These are phyloP conservation scores for Nannospalax galili DNA, from an alignment of 2,113 vertebrate genomes.

Conservation along the genomic window DNA sequence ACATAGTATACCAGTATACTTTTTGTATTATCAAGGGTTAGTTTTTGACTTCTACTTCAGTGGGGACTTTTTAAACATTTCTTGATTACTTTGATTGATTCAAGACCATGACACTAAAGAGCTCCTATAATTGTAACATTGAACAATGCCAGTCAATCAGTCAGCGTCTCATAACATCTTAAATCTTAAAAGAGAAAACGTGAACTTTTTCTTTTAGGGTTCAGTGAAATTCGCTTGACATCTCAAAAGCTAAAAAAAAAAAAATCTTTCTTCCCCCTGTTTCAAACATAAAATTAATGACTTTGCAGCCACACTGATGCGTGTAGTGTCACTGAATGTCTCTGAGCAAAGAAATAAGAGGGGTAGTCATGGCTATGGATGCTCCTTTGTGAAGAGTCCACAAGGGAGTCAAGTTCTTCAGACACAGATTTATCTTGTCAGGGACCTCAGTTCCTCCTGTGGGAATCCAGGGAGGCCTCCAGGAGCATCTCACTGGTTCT, in stretches of 20 bases:
- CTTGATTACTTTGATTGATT: slow-evolving; percentile 70
- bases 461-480: slow-evolving; percentile 78
- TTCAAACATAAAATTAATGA: slow-evolving; percentile 76
- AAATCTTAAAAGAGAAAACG: slow-evolving; percentile 52
- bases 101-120: slow-evolving; percentile 43
- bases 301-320: slow-evolving; percentile 76
- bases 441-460: slow-evolving; percentile 80
- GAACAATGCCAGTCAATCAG: slow-evolving; percentile 54
- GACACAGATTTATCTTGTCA: slow-evolving; percentile 83
- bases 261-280: slow-evolving; percentile 59
- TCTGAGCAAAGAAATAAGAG: slow-evolving; percentile 73
- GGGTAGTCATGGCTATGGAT: slow-evolving; percentile 62
- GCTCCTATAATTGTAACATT: slow-evolving; percentile 49
- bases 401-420: slow-evolving; percentile 82
- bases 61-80: slow-evolving; percentile 50
- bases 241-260: slow-evolving; percentile 80
- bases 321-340: too few species aligned
- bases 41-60: slow-evolving; percentile 52
- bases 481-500: slow-evolving; percentile 83
- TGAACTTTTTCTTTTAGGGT: background rate
- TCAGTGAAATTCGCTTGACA: slow-evolving; percentile 67
- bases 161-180: slow-evolving; percentile 26
- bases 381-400: slow-evolving; percentile 78
- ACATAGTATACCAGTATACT: background rate
- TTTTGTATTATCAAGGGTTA: slow-evolving; percentile 22